phyloP scores from a whole-genome alignment of 2,888 invertebrate genomes.

The Ametastegia equiseti region DNA sequence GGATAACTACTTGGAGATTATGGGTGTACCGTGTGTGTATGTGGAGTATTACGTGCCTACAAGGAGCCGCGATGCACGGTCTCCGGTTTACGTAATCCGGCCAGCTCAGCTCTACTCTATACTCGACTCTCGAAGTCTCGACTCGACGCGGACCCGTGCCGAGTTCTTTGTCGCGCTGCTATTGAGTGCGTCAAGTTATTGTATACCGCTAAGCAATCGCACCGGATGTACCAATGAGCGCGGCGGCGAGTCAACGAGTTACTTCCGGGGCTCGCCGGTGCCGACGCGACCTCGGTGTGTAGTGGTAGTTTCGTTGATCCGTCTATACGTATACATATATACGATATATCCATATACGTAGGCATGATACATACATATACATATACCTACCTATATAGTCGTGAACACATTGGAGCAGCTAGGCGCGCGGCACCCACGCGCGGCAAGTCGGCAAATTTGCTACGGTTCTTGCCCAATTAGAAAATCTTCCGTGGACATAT shows the following conservation, averaged over 20 bases:
- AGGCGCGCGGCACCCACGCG: background rate
- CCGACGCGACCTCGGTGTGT: background rate
- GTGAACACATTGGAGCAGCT: too few species aligned
- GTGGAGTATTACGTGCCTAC: background rate
- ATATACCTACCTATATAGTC: background rate
- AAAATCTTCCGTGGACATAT: background rate
- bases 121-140: background rate
- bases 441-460: background rate
- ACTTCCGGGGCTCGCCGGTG: conserved; percentile 71
- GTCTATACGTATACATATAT: background rate
- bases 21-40: background rate
- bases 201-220: conserved; percentile 65
- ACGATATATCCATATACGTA: too few species aligned
- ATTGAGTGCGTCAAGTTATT: conserved; percentile 68
- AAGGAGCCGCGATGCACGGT: background rate
- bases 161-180: conserved; percentile 45
- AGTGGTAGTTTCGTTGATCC: background rate
- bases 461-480: background rate
- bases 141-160: background rate
- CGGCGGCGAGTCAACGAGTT: conserved; percentile 72
- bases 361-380: too few species aligned
- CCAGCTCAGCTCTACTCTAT: too few species aligned
- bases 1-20: background rate
- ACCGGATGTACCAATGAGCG: conserved; percentile 74
- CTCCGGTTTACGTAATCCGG: background rate